Percentiles rank a stretch among this genome's conserved stretches.
These are phyloP conservation scores for Allolobophora icterica DNA, from an alignment of 2,888 invertebrate species.

Conservation along the genomic window DNA sequence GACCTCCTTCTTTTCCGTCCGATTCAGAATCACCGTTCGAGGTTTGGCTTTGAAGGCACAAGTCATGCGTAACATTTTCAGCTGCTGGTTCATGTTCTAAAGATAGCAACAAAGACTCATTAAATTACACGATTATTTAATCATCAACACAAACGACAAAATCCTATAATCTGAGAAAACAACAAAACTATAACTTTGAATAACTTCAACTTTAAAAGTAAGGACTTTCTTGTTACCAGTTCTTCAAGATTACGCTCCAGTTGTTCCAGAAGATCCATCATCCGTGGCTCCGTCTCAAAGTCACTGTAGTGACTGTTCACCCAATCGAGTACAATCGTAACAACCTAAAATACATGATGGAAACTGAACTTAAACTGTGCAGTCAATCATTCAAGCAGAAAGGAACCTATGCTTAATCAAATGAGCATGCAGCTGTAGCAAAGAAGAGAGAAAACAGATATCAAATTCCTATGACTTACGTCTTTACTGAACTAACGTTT, in stretches of 20 bases:
- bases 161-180: background rate
- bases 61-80: conserved; percentile 75
- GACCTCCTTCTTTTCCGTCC: conserved; percentile 88
- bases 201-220: background rate
- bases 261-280: conserved; percentile 94
- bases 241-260: conserved; percentile 85
- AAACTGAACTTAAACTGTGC: background rate
- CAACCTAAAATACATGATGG: conserved; percentile 72
- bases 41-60: conserved; percentile 95
- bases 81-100: conserved; percentile 77
- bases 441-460: no score
- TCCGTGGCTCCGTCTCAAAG: conserved; percentile 80
- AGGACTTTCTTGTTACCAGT: conserved; percentile 65
- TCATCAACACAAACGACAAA: background rate
- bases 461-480: no score
- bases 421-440: no score
- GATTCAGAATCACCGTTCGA: conserved; percentile 86
- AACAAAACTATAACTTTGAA: background rate
- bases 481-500: no score
- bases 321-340: conserved; percentile 94
- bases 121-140: background rate
- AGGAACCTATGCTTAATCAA: no score
- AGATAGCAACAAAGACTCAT: background rate
- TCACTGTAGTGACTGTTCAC: conserved; percentile 77
- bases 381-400: no score